Evolutionary conservation across 2,888 invertebrate genomes (phyloP).

Genomic region (Spodoptera picta): DNA sequence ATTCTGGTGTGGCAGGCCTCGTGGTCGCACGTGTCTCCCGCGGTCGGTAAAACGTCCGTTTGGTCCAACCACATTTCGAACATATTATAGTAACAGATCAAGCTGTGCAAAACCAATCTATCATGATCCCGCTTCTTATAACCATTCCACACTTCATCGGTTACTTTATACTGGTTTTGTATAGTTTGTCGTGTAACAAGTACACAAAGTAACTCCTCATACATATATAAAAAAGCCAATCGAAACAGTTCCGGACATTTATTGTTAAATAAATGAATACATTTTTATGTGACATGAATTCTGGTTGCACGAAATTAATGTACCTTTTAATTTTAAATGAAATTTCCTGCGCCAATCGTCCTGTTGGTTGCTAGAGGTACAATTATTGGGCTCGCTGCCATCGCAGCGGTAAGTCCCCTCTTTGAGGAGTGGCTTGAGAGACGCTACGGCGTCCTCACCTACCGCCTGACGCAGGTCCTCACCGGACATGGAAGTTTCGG

Average conservation of each 20-base stretch:
- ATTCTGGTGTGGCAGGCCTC: slow-evolving; percentile 25
- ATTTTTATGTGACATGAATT: slow-evolving; percentile 39
- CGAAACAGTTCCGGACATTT: slow-evolving; percentile 38
- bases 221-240: slow-evolving; percentile 32
- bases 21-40: slow-evolving; percentile 29
- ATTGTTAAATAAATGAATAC: slow-evolving; percentile 41
- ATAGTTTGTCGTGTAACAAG: too few relatives aligned
- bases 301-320: slow-evolving; percentile 32
- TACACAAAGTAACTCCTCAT: too few relatives aligned
- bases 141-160: too few relatives aligned
- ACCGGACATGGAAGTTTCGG: too few relatives aligned
- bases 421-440: too few relatives aligned
- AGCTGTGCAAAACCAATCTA: too few relatives aligned
- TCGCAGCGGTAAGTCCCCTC: too few relatives aligned
- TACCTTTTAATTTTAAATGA: slow-evolving; percentile 34
- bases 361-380: slow-evolving; percentile 2
- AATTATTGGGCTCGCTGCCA: too few relatives aligned
- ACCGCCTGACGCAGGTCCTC: too few relatives aligned
- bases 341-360: slow-evolving; percentile 15
- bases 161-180: too few relatives aligned
- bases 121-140: too few relatives aligned
- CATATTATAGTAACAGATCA: not conserved
- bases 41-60: slow-evolving; percentile 40
- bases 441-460: too few relatives aligned
- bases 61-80: slow-evolving; percentile 24